Base-by-base conservation (phyloP, 2,113 vertebrate species). In the Lophius piscatorius region DNA sequence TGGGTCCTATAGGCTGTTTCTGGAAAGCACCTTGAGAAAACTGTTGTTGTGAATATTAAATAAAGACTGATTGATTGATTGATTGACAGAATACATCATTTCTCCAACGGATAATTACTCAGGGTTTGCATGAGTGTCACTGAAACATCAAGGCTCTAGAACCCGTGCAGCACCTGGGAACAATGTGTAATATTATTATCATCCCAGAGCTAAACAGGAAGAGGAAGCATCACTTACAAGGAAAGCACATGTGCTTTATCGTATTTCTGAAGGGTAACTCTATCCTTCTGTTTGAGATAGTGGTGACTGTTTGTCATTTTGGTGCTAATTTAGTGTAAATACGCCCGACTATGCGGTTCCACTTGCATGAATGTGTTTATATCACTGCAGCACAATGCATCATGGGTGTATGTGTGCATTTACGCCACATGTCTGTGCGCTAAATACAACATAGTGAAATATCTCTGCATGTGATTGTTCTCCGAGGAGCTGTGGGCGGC, bases 71-170 rank as follows among this genome's bases (percentile, higher is more conserved):
- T n/a, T n/a, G n/a, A n/a, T n/a, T n/a, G n/a, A n/a, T n/a, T n/a
- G n/a, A 65, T 60, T 51, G 63, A 60, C 36, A 10, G 5, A 11
- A 18, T 45, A 62, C 22, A 62, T 48, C 45, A 62, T 58, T 58
- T 50, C 58, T 61, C 46, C 14, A 4, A 56, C 10, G 58, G 52
- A 55, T 51, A 70, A 67, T 66, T 63, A 60, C 29, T 63, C 1
- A 2, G 7, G 21, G 33, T n/a, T 4, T 24, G 34, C 11, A 42
- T 44, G 35, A 47, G 39, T n/a, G 48, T 68, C 24, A 26, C 73
- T 62, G 60, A 66, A 66, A 74, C 47, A 0, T 10, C 2, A 10
- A 31, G 5, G 29, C 28, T 13, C 40, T 23, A 35, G 52, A 44
- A 56, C 22, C 21, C 22, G 41, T 31, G 16, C 5, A 46, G 70